Evolutionary conservation across 2,888 invertebrate genomes (phyloP), one percentile per base, ranked within the genome.

Genomic region (Sipunculus nudus): DNA sequence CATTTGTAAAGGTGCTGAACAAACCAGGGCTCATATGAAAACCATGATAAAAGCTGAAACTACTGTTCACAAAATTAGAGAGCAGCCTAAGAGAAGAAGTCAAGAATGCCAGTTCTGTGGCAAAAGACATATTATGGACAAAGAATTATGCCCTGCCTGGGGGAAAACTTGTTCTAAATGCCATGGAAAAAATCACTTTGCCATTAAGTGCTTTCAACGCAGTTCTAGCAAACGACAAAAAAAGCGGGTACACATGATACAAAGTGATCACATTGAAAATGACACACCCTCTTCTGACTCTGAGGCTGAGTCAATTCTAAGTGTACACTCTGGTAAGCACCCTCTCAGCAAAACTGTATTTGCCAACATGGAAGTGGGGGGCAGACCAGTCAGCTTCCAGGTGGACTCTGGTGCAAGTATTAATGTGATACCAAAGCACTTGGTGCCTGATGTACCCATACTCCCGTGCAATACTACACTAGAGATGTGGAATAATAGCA

Each of bases 331-430:
- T n/a, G n/a, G n/a, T n/a, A n/a, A n/a, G n/a, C n/a, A n/a, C n/a
- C n/a, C n/a, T n/a, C n/a, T n/a, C n/a, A n/a, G 6, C 8, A 23
- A 25, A 43, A 28, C 13, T 53, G 8, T 53, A 6, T 38, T 13
- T 29, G 35, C 21, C 29, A 23, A 25, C 16, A 48, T 61, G 31
- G 8, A 49, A 6, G 41, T 49, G 16, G 32, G 57, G 6, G 26
- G 35, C 19, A n/a, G 35, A 1, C 3, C 16, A 32, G 61, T 59
- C 16, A 48, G 13, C 21, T 61, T 62, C 49, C 54, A 61, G 31
- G 29, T 54, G n/a, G 63, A 62, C 25, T 58, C 57, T n/a, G 62
- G 62, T 10, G 41, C 65, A 29, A 28, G 54, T 23, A 31, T 49
- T 6, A 63, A 54, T 29, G 38, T 49, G 13, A 19, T 64, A 13